A percentile compares a stretch with the other conserved stretches of the same genome.
phyloP scores from a whole-genome alignment of 37 sponge, comb jelly and placozoan species.

The Geodia barretti region DNA sequence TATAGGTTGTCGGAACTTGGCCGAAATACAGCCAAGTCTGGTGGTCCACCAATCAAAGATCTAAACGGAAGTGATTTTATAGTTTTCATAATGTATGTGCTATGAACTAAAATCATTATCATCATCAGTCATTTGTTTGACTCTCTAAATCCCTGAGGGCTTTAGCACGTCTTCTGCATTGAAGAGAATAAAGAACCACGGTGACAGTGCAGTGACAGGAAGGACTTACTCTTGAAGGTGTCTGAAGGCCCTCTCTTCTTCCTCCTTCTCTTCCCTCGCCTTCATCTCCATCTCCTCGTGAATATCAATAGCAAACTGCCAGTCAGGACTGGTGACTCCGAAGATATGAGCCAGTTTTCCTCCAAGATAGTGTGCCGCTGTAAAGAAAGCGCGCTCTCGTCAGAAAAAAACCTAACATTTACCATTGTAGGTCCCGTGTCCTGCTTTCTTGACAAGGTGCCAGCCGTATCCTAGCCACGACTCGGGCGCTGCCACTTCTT shows the following conservation, averaged over 20 bases:
- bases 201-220: not conserved
- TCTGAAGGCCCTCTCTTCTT: conserved; percentile 26
- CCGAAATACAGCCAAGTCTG: conserved; percentile 34
- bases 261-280: conserved; percentile 28
- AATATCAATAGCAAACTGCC: conserved; percentile 72
- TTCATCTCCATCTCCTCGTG: conserved; percentile 60
- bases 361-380: conserved; percentile 48
- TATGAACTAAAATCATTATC: no score
- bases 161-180: not conserved
- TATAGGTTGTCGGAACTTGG: conserved; percentile 36
- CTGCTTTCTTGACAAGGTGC: conserved; percentile 7
- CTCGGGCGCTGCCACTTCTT: not conserved
- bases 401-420: not conserved
- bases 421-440: conserved; percentile 7
- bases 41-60: conserved; percentile 51
- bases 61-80: no score
- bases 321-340: conserved; percentile 66
- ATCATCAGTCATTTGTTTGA: not conserved
- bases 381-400: not conserved
- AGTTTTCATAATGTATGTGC: no score
- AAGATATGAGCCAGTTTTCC: conserved; percentile 54
- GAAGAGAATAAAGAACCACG: not conserved
- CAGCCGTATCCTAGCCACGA: conserved; percentile 38
- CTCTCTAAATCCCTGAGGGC: not conserved
- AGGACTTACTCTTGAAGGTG: conserved; percentile 2